Base-by-base conservation (phyloP, 2,113 vertebrate species). In the Plotosus lineatus region DNA sequence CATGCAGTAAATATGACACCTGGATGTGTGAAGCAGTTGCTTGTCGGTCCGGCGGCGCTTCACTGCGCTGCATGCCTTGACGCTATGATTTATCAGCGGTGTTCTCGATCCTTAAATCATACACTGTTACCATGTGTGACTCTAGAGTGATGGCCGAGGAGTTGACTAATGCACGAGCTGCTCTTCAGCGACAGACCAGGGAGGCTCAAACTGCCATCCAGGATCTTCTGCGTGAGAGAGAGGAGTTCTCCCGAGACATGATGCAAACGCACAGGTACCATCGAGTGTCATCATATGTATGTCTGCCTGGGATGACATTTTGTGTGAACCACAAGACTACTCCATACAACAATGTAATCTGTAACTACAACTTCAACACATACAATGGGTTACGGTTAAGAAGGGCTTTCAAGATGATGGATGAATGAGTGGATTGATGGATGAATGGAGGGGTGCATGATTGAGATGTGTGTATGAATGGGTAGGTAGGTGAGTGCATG, bases 111-210 rank as follows among this genome's bases (percentile, higher is more conserved):
- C n/a, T 55, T n/a, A n/a, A 26, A 42, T 19, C 33, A 4, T 9
- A 2, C 17, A 14, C 76, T 11, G 6, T 21, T 51, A 36, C 48
- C 21, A 1, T 33, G 33, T 66, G 38, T 77, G 60, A 42, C 79
- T 90, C 14, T 92, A 99, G 98, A 85, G 98, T 99, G 12, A 98
- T 98, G 98, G 95, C 97, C n/a, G 96, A 99, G 78, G 98, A 99
- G 82, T 84, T 99, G 82, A 96, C 96, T 23, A 96, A 94, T 36
- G 89, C 94, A 85, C 93, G 96, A 90, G 91, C 94, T 55, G 87
- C 91, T 86, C 90, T 98, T 19, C 98, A 97, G 86, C 94, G 96
- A 33, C 96, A 98, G 68, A 95, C 92, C 63, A 93, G 98, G 75
- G 95, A 98, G 51, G 95, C 97, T 7, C 96, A 98, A 82, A 94